Percentiles rank a stretch among this genome's conserved stretches.
Conservation (phyloP, 2,113 vertebrate species). For the Dicrurus megarhynchus region DNA sequence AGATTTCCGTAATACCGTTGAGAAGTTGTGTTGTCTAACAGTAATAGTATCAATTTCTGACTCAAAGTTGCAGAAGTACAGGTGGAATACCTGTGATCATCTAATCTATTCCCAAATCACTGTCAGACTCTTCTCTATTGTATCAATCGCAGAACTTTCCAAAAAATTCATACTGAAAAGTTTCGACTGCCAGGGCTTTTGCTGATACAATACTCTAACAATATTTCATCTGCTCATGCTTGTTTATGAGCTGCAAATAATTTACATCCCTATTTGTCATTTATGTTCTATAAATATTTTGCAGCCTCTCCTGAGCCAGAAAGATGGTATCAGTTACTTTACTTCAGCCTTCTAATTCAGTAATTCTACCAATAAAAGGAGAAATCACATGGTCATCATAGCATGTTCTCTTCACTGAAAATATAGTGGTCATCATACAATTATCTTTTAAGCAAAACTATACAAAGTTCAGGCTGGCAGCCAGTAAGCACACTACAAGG, state of each 20-base stretch:
- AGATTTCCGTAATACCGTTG: background rate
- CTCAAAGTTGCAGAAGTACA: background rate
- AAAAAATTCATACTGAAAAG: background rate
- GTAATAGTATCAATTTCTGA: background rate
- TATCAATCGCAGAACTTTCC: background rate
- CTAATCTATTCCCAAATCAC: background rate
- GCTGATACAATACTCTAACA: background rate
- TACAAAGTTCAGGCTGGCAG: background rate
- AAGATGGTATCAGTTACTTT: background rate
- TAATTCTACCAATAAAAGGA: background rate
- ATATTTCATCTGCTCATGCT: background rate
- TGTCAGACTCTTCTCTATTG: background rate
- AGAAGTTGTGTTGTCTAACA: background rate
- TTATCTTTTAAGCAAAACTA: background rate
- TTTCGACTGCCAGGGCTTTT: background rate
- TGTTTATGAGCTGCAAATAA: background rate
- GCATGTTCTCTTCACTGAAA: background rate
- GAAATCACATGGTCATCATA: background rate
- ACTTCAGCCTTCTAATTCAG: background rate
- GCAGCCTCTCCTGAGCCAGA: background rate
- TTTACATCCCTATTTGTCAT: background rate
- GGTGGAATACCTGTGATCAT: background rate
- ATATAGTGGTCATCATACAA: background rate
- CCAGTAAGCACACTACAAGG: background rate
- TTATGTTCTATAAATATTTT: background rate